These are phyloP conservation scores for Poeciliopsis gracilis DNA, from an alignment of 2,797 vertebrate species.

Conservation along the genomic window DNA sequence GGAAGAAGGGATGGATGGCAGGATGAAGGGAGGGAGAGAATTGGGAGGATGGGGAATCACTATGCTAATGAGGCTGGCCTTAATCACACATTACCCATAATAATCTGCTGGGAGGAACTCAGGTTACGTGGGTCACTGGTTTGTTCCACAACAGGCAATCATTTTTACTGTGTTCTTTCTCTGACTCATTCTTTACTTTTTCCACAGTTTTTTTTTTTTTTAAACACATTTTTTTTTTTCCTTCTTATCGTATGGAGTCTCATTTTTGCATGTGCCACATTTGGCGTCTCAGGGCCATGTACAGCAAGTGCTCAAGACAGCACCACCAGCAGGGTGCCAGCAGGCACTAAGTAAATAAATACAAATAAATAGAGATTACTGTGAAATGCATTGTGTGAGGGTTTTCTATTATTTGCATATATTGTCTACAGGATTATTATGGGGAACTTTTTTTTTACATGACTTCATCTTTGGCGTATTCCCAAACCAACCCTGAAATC, in stretches of 20 bases:
- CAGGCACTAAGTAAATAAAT: not conserved
- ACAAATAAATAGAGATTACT: not conserved
- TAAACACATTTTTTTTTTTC: constrained; percentile 4
- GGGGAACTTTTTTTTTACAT: not conserved
- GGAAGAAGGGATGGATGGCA: constrained; percentile 67
- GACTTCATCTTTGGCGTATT: not conserved
- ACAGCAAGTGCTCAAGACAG: constrained; percentile 5
- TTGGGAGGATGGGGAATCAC: constrained; percentile 87
- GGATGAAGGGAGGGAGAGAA: constrained; percentile 68
- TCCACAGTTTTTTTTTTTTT: constrained; percentile 49
- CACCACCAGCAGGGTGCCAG: not conserved
- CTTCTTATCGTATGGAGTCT: constrained; percentile 22
- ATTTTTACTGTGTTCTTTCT: constrained; percentile 42
- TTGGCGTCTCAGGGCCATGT: constrained; percentile 41
- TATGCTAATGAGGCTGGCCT: constrained; percentile 92
- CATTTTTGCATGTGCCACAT: constrained; percentile 12
- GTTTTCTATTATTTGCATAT: not conserved
- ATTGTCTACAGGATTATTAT: not conserved
- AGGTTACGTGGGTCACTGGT: constrained; percentile 85
- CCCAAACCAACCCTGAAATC: not conserved
- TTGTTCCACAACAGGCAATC: constrained; percentile 66
- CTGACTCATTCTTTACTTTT: constrained; percentile 31
- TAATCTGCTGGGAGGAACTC: constrained; percentile 87
- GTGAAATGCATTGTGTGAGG: not conserved
- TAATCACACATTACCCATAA: constrained; percentile 88